A percentile compares a stretch with the other conserved stretches of the same genome.
phyloP scores from a whole-genome alignment of 1,140 invertebrate species.

The Drosophila ficusphila region DNA sequence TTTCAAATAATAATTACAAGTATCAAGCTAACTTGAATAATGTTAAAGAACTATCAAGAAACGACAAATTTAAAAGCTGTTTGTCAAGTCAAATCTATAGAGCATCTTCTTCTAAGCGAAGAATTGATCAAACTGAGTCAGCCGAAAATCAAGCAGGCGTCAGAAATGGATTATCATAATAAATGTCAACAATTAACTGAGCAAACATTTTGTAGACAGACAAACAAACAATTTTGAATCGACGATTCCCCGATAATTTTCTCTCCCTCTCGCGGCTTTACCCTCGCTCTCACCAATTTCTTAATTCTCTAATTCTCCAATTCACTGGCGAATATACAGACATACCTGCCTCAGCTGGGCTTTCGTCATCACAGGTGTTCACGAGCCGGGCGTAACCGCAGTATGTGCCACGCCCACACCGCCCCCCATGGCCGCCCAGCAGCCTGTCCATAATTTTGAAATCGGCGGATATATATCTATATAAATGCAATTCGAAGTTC shows the following conservation, averaged over 20 bases:
- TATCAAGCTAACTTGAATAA: no score
- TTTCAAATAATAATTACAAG: no score
- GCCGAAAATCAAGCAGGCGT: slow-evolving; percentile 10
- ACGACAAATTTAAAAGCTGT: no score
- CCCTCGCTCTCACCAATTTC: not conserved
- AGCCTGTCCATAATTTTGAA: slow-evolving; percentile 31
- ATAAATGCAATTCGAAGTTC: not conserved
- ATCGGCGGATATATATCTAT: not conserved
- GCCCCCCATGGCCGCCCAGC: slow-evolving; percentile 4
- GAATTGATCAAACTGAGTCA: slow-evolving; percentile 3
- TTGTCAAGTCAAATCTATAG: no score
- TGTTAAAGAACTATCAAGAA: no score
- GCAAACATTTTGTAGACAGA: slow-evolving; percentile 12
- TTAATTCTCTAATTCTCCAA: not conserved
- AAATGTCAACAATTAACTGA: slow-evolving; percentile 31
- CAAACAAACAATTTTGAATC: slow-evolving; percentile 12
- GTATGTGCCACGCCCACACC: slow-evolving; percentile 10
- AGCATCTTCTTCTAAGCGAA: not conserved
- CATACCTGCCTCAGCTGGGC: slow-evolving; percentile 46
- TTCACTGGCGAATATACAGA: slow-evolving; percentile 2
- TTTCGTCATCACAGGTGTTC: slow-evolving; percentile 37
- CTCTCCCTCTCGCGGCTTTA: not conserved
- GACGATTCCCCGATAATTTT: not conserved
- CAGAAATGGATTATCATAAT: slow-evolving; percentile 25
- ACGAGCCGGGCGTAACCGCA: slow-evolving; percentile 52